phyloP scores from a whole-genome alignment of 2,888 invertebrate genomes.

The Leucoma salicis region DNA sequence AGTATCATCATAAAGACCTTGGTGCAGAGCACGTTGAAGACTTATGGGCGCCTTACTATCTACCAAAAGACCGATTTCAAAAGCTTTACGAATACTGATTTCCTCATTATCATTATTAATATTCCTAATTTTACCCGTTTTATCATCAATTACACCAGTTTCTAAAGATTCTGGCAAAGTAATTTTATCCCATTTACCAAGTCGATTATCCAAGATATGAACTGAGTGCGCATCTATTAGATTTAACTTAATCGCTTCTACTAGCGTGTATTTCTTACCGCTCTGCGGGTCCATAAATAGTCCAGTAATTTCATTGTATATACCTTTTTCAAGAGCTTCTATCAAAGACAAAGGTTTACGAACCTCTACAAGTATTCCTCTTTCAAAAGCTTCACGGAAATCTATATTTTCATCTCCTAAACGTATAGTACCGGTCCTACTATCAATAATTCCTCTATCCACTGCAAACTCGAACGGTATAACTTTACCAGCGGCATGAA shows the following conservation, averaged over 20 bases:
- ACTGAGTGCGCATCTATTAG: constrained; percentile 93
- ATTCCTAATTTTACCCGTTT: constrained; percentile 87
- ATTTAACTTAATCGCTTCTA: constrained; percentile 90
- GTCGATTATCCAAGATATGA: constrained; percentile 89
- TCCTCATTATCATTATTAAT: constrained; percentile 85
- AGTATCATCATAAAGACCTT: constrained; percentile 91
- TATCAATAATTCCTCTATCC: constrained; percentile 88
- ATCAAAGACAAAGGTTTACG: constrained; percentile 90
- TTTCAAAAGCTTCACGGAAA: constrained; percentile 92
- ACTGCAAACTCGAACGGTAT: constrained; percentile 93
- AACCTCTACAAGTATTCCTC: constrained; percentile 91
- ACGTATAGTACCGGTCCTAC: constrained; percentile 86
- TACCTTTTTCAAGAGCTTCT: constrained; percentile 90
- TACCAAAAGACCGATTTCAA: constrained; percentile 89
- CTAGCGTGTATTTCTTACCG: constrained; percentile 89
- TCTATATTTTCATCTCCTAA: constrained; percentile 85
- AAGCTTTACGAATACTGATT: constrained; percentile 88
- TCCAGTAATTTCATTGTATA: constrained; percentile 90
- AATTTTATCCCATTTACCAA: constrained; percentile 89
- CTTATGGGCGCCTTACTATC: constrained; percentile 92
- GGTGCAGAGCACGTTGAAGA: constrained; percentile 91
- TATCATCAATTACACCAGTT: constrained; percentile 87
- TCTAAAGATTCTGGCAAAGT: constrained; percentile 90
- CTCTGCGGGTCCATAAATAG: constrained; percentile 91
- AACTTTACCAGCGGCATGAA: constrained; percentile 90